A percentile compares a stretch with the other conserved stretches of the same genome.
Evolutionary conservation across 2,888 invertebrate genomes (phyloP).

Genomic region (Merodon equestris): DNA sequence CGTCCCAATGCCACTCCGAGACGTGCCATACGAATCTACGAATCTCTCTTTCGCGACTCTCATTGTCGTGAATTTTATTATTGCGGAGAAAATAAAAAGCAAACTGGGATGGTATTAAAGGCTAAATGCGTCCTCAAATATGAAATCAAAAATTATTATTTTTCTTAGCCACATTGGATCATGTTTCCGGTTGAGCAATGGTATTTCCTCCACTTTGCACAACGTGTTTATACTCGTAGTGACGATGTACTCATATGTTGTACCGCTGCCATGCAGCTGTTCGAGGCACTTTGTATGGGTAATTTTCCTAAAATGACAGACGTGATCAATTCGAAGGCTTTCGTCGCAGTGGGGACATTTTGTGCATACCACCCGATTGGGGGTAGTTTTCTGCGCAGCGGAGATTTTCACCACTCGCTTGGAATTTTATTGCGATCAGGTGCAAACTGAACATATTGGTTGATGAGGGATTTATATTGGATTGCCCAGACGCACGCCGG

Average conservation of each 20-base stretch:
- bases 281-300: not conserved
- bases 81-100: slow-evolving; percentile 3
- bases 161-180: slow-evolving; percentile 45
- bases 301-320: slow-evolving; percentile 47
- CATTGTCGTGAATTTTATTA: too few relatives aligned
- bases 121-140: slow-evolving; percentile 18
- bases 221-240: too few relatives aligned
- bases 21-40: slow-evolving; percentile 1
- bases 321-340: slow-evolving; percentile 35
- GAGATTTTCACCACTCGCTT: not conserved
- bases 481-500: slow-evolving; percentile 19
- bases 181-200: slow-evolving; percentile 56
- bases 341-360: slow-evolving; percentile 18
- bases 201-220: too few relatives aligned
- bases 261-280: slow-evolving; percentile 61
- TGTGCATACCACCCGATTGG: not conserved
- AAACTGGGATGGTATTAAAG: slow-evolving; percentile 18
- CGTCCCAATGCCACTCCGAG: slow-evolving; percentile 27
- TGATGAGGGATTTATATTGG: slow-evolving; percentile 18
- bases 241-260: slow-evolving; percentile 31
- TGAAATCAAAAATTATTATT: slow-evolving; percentile 1
- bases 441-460: slow-evolving; percentile 14
- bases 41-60: not conserved
- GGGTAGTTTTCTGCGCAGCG: not conserved
- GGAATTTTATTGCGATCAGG: slow-evolving; percentile 41